Evolutionary conservation across 2,113 vertebrate genomes (phyloP), one percentile per base, ranked within the genome.

Genomic region (Lophura nycthemera): DNA sequence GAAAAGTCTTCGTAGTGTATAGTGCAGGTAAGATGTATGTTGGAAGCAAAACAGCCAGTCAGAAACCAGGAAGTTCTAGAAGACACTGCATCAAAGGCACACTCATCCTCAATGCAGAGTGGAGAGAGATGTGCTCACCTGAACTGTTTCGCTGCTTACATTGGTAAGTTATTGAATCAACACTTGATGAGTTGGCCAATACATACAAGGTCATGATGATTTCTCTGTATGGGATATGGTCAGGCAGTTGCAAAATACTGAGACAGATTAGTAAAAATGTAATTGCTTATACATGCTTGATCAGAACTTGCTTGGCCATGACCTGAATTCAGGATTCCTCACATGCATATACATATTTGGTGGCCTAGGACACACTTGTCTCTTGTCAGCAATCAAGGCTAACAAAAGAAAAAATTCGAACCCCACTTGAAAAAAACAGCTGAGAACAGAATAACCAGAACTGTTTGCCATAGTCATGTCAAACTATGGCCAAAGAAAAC

Each of bases 1-100:
- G 3, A 43, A 38, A 43, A 4, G 18, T 57, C 42, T 43, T 70
- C 29, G 27, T 32, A 56, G 65, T 13, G 3, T 18, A 22, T 8
- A 2, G 6, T 38, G 8, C 45, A n/a, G 38, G 5, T 30, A 38
- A 38, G 13, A 60, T 2, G 2, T 5, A 34, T 42, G 19, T 6
- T 34, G 40, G 10, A 25, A 88, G 22, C 14, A 76, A 90, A 93
- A 25, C 30, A 72, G 16, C 17, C 52, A 56, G 34, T 80, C 48
- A 61, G 16, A 48, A 64, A 73, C 12, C 32, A 56, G 25, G 32
- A 36, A 83, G 19, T 13, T 25, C 6, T 5, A 43, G 60, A 70
- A 81, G 27, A 57, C 25, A 43, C 7, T 29, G 7, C 13, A 43
- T 42, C 25, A 57, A 86, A 80, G 61, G 50, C 19, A 54, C 38